Base-by-base conservation (phyloP, 2,113 vertebrate genomes). In the Tetrao urogallus region DNA sequence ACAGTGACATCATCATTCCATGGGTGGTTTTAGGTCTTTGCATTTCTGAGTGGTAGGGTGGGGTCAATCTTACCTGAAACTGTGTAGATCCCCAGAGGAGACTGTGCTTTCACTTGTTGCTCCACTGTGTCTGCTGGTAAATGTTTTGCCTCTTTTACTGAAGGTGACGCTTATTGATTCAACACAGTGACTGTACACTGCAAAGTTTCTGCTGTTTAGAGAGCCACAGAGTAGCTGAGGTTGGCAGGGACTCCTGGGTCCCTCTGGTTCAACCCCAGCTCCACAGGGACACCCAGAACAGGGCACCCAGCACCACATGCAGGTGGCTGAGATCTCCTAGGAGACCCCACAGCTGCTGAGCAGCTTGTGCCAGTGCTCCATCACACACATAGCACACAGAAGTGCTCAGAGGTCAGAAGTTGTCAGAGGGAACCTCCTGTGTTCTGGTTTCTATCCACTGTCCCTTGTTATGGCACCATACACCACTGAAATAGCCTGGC, bases 61-160 rank as follows among this genome's bases (percentile, higher is more conserved):
- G 8, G 7, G 4, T 36, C 0, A 1, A 18, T 32, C 83, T 71
- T 78, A 72, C 9, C 28, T 40, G 80, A 22, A 40, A 22, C 0
- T 1, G 10, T 57, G 15, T 27, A 54, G 14, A 22, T 56, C 3
- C 17, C 61, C 24, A 11, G 32, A 7, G 30, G 71, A 21, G 56
- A 13, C 18, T 36, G 24, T 12, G 6, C 32, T 52, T 16, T 79
- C 27, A 79, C 19, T 11, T 38, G 13, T 21, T 76, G 11, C 10
- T 38, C 63, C 43, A 19, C 3, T 3, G 2, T 17, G 3, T 57
- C 42, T 52, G 21, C 16, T 71, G 48, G 13, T 40, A 72, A 57
- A 80, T 0, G 4, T 57, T 36, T 80, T 14, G 8, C 6, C 1
- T 1, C 5, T 56, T 34, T 17, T 42, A 19, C 28, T 38, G 22